A percentile compares a stretch with the other conserved stretches of the same genome.
Conservation (phyloP, 2,888 invertebrate genomes). For the Trissoscelio sp. region DNA sequence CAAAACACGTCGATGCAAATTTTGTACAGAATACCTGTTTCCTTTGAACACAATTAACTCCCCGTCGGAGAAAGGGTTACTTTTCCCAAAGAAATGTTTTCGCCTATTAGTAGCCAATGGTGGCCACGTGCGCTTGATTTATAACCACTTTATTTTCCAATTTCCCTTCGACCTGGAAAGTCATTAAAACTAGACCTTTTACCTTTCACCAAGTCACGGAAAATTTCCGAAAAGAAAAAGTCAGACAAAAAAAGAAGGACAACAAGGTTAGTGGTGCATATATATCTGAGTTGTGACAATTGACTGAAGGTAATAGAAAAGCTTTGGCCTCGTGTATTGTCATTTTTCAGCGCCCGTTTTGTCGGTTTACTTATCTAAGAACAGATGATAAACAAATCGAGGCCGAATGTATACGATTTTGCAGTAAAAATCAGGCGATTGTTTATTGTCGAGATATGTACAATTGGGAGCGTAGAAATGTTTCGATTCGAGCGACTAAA, state of each 20-base stretch:
- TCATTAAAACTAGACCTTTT: slow-evolving; percentile 32
- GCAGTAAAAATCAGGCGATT: slow-evolving; percentile 50
- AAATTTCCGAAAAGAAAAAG: slow-evolving; percentile 29
- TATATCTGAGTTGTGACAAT: slow-evolving; percentile 28
- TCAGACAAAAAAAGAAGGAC: slow-evolving; percentile 14
- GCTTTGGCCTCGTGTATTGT: slow-evolving; percentile 47
- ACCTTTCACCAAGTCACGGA: slow-evolving; percentile 43
- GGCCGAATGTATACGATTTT: slow-evolving; percentile 56
- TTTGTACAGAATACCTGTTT: slow-evolving; percentile 51
- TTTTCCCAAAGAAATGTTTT: slow-evolving; percentile 48
- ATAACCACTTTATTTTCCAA: slow-evolving; percentile 72
- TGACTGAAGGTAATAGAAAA: slow-evolving; percentile 60
- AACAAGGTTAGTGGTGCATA: slow-evolving; percentile 74
- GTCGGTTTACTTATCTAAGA: slow-evolving; percentile 63
- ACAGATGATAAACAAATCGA: slow-evolving; percentile 67
- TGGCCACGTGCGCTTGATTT: slow-evolving; percentile 77
- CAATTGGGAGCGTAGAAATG: slow-evolving; percentile 61
- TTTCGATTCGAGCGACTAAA: slow-evolving; percentile 36
- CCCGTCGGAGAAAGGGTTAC: slow-evolving; percentile 70
- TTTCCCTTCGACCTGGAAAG: slow-evolving; percentile 45
- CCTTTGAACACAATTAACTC: slow-evolving; percentile 77
- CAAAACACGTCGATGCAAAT: slow-evolving; percentile 46
- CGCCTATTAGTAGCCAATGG: slow-evolving; percentile 11
- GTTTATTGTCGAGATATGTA: slow-evolving; percentile 56
- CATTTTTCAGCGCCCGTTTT: slow-evolving; percentile 61